These are phyloP conservation scores for Parauchenoglanis punctatus DNA, from an alignment of 2,797 vertebrate genomes.

Conservation along the genomic window DNA sequence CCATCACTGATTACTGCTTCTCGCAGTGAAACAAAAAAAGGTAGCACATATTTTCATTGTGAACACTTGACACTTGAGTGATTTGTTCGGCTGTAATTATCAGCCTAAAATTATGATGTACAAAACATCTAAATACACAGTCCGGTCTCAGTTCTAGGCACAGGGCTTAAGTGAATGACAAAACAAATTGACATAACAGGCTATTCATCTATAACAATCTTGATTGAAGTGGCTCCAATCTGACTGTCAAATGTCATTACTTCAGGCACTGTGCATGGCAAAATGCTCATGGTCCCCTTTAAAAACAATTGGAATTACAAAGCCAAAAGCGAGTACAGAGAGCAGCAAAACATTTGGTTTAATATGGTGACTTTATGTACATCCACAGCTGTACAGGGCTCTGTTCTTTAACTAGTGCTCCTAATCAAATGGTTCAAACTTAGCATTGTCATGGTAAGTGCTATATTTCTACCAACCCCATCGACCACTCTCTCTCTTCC, in stretches of 20 bases:
- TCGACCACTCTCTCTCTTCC: conserved; percentile 3
- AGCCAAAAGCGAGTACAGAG: conserved; percentile 31
- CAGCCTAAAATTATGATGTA: conserved; percentile 63
- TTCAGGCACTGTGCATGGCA: conserved; percentile 47
- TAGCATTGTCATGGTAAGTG: not conserved
- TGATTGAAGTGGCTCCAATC: conserved; percentile 66
- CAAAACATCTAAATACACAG: conserved; percentile 62
- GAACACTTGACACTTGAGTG: conserved; percentile 62
- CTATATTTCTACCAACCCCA: not conserved
- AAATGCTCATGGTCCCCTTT: conserved; percentile 27
- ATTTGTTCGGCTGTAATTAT: conserved; percentile 63
- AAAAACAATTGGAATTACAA: conserved; percentile 39
- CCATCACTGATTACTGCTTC: conserved; percentile 60
- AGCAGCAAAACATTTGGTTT: conserved; percentile 32
- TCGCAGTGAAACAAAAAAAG: conserved; percentile 60
- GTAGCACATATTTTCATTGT: conserved; percentile 61
- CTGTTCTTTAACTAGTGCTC: not conserved
- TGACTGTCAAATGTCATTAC: conserved; percentile 62
- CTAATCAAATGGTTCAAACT: not conserved
- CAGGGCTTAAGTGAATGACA: conserved; percentile 62
- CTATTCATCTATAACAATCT: conserved; percentile 67
- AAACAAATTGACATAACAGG: conserved; percentile 67
- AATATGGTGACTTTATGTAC: conserved; percentile 5
- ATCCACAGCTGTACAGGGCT: not conserved
- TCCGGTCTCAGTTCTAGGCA: conserved; percentile 59